These are phyloP conservation scores for Hippopotamyrus pictus DNA, from an alignment of 2,797 vertebrate genomes.

Conservation along the genomic window DNA sequence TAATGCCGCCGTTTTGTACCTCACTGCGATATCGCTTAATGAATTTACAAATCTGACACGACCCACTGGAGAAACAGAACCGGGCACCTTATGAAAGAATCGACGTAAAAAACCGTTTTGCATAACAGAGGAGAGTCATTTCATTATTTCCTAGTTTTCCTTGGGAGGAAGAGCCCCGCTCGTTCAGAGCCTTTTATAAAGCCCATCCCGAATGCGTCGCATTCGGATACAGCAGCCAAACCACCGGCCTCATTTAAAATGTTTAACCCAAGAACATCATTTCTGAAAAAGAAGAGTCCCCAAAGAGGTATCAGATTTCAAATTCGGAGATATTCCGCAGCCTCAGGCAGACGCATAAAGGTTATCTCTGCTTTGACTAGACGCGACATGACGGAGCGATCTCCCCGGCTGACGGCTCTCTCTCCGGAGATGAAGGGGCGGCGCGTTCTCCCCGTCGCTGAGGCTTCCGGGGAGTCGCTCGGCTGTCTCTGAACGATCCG, in stretches of 20 bases:
- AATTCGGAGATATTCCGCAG: not conserved
- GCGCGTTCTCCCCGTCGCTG: not conserved
- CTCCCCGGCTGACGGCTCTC: not conserved
- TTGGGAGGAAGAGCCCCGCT: not conserved
- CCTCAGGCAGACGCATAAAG: not conserved
- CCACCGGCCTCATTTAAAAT: not conserved
- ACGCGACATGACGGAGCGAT: not conserved
- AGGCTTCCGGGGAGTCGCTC: not conserved
- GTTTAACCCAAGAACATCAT: conserved; percentile 11
- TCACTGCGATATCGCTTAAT: conserved; percentile 18
- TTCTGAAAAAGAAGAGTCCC: not conserved
- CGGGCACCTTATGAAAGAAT: conserved; percentile 1
- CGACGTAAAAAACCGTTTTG: conserved; percentile 17
- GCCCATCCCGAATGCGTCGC: not conserved
- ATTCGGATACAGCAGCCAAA: not conserved
- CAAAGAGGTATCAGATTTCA: not conserved
- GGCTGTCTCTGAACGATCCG: not conserved
- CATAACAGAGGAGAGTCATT: conserved; percentile 14
- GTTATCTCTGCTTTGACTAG: not conserved
- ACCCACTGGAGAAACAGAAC: conserved; percentile 19
- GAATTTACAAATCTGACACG: conserved; percentile 18
- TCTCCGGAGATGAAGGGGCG: not conserved
- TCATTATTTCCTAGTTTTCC: conserved; percentile 13
- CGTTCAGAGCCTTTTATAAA: conserved; percentile 14
- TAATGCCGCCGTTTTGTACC: conserved; percentile 16